These are phyloP conservation scores for Hymenopus coronatus DNA, from an alignment of 2,888 invertebrate species.

Conservation along the genomic window DNA sequence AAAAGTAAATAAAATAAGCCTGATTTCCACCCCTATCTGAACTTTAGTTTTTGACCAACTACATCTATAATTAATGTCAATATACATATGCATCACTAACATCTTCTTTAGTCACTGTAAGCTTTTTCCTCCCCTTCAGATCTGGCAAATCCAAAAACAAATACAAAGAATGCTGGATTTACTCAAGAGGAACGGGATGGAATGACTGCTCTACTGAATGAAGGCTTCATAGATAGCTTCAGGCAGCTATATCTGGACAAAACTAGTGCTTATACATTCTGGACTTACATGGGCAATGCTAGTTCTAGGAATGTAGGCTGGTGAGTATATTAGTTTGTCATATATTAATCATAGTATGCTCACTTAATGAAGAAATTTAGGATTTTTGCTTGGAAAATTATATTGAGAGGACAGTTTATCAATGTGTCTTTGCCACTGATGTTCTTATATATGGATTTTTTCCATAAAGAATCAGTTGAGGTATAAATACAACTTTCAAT, in stretches of 20 bases:
- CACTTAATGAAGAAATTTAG: neutral
- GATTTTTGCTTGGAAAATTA: neutral
- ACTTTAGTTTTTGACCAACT: too few species aligned
- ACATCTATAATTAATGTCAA: neutral
- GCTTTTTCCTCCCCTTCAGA: conserved; percentile 56
- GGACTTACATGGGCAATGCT: conserved; percentile 89
- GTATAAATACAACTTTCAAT: too few species aligned
- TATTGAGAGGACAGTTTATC: neutral
- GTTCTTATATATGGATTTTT: too few species aligned
- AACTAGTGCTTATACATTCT: conserved; percentile 84
- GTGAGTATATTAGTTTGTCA: conserved; percentile 51
- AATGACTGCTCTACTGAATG: conserved; percentile 76
- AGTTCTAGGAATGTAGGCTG: conserved; percentile 92
- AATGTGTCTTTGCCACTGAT: too few species aligned
- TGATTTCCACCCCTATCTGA: too few species aligned
- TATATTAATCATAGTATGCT: neutral
- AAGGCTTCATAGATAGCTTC: conserved; percentile 86
- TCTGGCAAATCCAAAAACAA: conserved; percentile 89
- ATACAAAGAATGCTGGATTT: conserved; percentile 92
- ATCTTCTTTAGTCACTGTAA: neutral
- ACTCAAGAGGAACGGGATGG: conserved; percentile 91
- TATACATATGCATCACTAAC: neutral
- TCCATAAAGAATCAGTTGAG: too few species aligned
- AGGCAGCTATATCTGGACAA: conserved; percentile 82
- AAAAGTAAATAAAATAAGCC: too few species aligned